Evolutionary conservation across 2,888 invertebrate species (phyloP).

Genomic region (Lasiommata megera): DNA sequence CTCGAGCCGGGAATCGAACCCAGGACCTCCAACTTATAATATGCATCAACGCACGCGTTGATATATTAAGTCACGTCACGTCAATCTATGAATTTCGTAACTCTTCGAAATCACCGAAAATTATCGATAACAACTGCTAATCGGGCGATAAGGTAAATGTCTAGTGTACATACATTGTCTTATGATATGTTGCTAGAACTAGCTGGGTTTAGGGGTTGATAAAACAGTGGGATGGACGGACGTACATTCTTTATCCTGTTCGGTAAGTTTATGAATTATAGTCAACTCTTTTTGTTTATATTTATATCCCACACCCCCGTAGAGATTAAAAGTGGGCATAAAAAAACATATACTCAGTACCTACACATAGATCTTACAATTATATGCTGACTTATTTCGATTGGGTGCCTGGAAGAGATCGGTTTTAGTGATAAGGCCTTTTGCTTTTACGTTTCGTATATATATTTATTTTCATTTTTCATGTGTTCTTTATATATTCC

Average conservation of each 20-base stretch:
- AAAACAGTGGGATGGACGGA: not conserved
- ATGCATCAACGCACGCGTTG: not conserved
- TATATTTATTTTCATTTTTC: too few relatives aligned
- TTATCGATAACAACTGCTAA: not conserved
- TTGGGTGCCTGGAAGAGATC: too few relatives aligned
- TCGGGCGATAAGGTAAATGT: not conserved
- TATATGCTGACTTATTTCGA: too few relatives aligned
- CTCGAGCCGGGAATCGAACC: too few relatives aligned
- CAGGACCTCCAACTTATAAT: not conserved
- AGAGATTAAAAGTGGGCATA: too few relatives aligned
- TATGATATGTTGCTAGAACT: not conserved
- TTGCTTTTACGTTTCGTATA: too few relatives aligned
- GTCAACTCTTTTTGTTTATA: too few relatives aligned
- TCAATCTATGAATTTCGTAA: not conserved
- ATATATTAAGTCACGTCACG: not conserved
- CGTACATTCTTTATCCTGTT: not conserved
- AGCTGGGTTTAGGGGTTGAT: not conserved
- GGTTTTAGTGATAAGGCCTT: too few relatives aligned
- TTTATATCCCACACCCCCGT: too few relatives aligned
- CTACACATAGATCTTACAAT: too few relatives aligned
- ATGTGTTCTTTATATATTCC: too few relatives aligned
- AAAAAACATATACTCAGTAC: too few relatives aligned
- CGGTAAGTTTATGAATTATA: slow-evolving; percentile 2
- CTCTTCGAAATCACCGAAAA: slow-evolving; percentile 3
- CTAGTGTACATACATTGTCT: not conserved